phyloP scores from a whole-genome alignment of 2,888 invertebrate genomes.

The Griposia aprilina region DNA sequence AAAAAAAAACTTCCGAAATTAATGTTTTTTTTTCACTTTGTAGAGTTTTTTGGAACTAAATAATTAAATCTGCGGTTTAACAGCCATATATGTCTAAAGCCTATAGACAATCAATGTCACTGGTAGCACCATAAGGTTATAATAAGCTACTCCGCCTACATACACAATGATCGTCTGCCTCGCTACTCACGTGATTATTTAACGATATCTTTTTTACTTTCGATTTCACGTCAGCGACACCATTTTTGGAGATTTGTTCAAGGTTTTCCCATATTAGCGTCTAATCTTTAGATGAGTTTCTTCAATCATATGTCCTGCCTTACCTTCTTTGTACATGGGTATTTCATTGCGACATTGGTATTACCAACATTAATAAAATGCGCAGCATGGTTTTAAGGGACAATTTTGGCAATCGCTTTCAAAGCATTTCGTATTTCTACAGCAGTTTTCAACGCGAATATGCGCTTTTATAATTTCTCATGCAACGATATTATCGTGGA shows the following conservation, averaged over 20 bases:
- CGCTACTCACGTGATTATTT: not conserved
- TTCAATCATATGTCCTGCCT: not conserved
- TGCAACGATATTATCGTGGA: too few species aligned
- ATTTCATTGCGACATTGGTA: not conserved
- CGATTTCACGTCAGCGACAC: conserved; percentile 16
- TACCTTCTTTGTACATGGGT: not conserved
- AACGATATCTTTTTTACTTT: conserved; percentile 17
- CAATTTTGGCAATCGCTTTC: not conserved
- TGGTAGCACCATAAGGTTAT: conserved; percentile 11
- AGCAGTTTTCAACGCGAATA: too few species aligned
- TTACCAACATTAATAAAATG: not conserved
- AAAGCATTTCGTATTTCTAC: not conserved
- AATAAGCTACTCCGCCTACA: conserved; percentile 7
- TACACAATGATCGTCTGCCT: conserved; percentile 31
- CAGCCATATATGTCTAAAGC: conserved; percentile 10
- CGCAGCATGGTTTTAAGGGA: not conserved
- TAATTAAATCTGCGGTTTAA: not conserved
- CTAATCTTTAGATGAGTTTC: too few species aligned
- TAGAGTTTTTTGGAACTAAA: too few species aligned
- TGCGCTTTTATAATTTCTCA: too few species aligned
- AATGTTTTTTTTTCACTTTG: too few species aligned
- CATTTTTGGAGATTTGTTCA: not conserved
- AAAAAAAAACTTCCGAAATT: too few species aligned
- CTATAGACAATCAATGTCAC: conserved; percentile 36
- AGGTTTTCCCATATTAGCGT: not conserved